These are phyloP conservation scores for Acrocyrtus sp. DNA, from an alignment of 2,888 invertebrate species.

Conservation along the genomic window DNA sequence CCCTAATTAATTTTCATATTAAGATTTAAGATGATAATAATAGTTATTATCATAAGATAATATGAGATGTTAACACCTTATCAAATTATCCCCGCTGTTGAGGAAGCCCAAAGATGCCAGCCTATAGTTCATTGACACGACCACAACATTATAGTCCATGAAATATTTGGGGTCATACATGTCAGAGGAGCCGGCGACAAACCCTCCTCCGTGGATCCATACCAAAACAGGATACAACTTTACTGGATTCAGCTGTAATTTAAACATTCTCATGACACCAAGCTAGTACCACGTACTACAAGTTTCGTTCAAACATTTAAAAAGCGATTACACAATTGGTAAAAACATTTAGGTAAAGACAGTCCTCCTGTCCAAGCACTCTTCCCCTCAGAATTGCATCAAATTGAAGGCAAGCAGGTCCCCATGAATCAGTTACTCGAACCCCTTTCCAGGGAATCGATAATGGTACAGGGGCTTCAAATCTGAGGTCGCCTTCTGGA, in stretches of 20 bases:
- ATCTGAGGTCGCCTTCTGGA: constrained; percentile 39
- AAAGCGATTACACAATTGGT: neutral
- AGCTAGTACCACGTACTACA: neutral
- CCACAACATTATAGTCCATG: constrained; percentile 52
- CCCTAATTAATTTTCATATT: neutral
- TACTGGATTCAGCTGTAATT: no score
- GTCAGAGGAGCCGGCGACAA: constrained; percentile 31
- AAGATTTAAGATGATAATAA: constrained; percentile 1
- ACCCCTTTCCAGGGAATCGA: constrained; percentile 40
- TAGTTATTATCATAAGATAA: no score
- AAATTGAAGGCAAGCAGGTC: constrained; percentile 50
- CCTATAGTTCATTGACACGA: constrained; percentile 43
- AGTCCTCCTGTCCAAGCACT: constrained; percentile 49
- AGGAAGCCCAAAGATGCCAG: constrained; percentile 37
- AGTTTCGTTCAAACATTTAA: neutral
- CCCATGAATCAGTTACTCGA: constrained; percentile 13
- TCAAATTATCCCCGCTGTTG: constrained; percentile 32
- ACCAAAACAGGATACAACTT: constrained; percentile 47
- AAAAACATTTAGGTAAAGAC: constrained; percentile 32
- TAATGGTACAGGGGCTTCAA: constrained; percentile 44
- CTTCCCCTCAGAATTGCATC: constrained; percentile 52
- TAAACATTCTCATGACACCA: constrained; percentile 1
- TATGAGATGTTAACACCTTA: no score
- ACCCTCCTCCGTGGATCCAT: constrained; percentile 55
- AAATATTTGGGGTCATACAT: constrained; percentile 57